phyloP scores from a whole-genome alignment of 1,140 invertebrate species.

The Coenobita brevimanus region DNA sequence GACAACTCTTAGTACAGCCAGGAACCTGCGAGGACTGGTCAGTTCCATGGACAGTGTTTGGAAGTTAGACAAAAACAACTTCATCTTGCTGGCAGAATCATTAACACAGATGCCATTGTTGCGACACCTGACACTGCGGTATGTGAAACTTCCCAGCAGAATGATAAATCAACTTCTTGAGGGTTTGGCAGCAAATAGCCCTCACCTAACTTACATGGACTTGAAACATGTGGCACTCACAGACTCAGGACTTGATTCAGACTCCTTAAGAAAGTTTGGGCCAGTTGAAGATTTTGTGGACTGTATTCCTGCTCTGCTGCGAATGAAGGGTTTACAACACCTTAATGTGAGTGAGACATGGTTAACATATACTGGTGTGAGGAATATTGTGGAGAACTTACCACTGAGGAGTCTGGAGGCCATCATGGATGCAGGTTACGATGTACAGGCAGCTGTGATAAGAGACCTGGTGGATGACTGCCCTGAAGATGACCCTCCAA shows the following conservation, averaged over 20 bases:
- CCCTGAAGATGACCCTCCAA: not conserved
- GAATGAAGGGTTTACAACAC: slow-evolving; percentile 33
- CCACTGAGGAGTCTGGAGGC: slow-evolving; percentile 30
- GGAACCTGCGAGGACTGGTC: slow-evolving; percentile 8
- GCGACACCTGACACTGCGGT: slow-evolving; percentile 28
- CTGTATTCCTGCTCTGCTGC: slow-evolving; percentile 46
- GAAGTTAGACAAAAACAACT: slow-evolving; percentile 29
- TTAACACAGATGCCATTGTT: slow-evolving; percentile 39
- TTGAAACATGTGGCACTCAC: slow-evolving; percentile 30
- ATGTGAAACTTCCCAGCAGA: slow-evolving; percentile 29
- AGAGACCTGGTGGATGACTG: not conserved
- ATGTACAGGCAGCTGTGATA: slow-evolving; percentile 44
- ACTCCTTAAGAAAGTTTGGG: slow-evolving; percentile 27
- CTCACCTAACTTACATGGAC: slow-evolving; percentile 38
- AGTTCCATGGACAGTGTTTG: slow-evolving; percentile 41
- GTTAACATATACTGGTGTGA: slow-evolving; percentile 31
- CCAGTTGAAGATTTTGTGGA: not conserved
- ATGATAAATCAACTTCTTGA: slow-evolving; percentile 15
- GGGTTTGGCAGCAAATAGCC: slow-evolving; percentile 40
- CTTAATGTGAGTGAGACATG: slow-evolving; percentile 43
- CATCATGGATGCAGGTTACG: slow-evolving; percentile 31
- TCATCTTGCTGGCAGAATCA: slow-evolving; percentile 25
- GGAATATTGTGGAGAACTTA: slow-evolving; percentile 32
- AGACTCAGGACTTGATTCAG: slow-evolving; percentile 39
- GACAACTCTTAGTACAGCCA: slow-evolving; percentile 17